These are phyloP conservation scores for Cerastis rubricosa DNA, from an alignment of 2,888 invertebrate species.

Conservation along the genomic window DNA sequence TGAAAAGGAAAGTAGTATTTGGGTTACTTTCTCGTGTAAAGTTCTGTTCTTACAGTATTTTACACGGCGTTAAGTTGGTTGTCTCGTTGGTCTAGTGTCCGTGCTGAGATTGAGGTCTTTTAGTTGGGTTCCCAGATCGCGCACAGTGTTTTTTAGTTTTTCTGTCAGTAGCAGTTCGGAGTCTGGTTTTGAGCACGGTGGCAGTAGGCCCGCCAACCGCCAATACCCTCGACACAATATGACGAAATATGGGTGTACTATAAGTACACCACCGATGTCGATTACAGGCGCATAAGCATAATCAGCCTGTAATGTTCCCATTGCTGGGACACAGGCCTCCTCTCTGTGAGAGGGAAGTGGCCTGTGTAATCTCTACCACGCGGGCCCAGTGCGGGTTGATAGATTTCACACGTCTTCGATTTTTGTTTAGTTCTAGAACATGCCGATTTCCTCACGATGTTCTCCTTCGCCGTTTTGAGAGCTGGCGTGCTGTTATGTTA, in stretches of 20 bases:
- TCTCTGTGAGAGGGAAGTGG: too few relatives aligned
- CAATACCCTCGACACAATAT: not conserved
- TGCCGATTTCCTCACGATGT: too few relatives aligned
- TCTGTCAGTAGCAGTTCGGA: not conserved
- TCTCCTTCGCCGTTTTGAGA: too few relatives aligned
- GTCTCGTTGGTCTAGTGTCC: not conserved
- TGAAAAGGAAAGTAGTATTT: constrained; percentile 44
- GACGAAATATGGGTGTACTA: not conserved
- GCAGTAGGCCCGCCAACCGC: not conserved
- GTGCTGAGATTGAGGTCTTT: not conserved
- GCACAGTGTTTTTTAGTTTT: not conserved
- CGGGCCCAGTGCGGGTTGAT: too few relatives aligned
- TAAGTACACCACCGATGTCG: not conserved
- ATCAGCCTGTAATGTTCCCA: too few relatives aligned
- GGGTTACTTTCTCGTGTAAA: constrained; percentile 36
- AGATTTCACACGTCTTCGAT: too few relatives aligned
- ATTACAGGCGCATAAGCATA: not conserved
- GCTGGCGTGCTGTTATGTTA: not conserved
- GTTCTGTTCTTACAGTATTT: constrained; percentile 33
- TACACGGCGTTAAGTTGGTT: not conserved
- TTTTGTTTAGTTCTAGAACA: too few relatives aligned
- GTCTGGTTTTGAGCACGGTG: not conserved
- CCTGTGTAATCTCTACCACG: too few relatives aligned
- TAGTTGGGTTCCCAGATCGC: not conserved
- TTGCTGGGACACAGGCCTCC: too few relatives aligned